Conservation (phyloP, 2,113 vertebrate genomes). For the Indicator indicator region DNA sequence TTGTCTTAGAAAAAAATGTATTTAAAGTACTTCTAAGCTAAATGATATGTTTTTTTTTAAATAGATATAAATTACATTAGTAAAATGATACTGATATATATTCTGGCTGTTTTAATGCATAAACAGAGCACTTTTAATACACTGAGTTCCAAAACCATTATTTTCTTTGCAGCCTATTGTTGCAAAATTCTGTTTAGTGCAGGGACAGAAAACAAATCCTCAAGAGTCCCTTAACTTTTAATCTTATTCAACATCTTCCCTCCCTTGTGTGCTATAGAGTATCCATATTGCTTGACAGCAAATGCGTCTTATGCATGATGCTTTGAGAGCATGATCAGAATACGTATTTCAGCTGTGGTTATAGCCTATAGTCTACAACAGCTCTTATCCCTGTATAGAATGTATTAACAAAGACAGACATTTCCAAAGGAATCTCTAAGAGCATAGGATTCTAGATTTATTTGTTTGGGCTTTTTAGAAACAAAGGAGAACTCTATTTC, state of each 20-base stretch:
- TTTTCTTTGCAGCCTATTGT: background rate
- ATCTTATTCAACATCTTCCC: background rate
- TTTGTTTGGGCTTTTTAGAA: background rate
- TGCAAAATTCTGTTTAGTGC: background rate
- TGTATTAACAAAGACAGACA: background rate
- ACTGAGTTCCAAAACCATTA: background rate
- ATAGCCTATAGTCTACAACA: background rate
- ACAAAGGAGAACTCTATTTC: slow-evolving; percentile 9
- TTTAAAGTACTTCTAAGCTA: background rate
- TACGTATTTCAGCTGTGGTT: background rate
- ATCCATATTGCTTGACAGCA: background rate
- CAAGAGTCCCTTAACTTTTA: background rate
- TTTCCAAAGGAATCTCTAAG: background rate
- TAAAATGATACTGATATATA: background rate
- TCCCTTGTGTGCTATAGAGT: background rate
- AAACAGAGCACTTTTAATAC: background rate
- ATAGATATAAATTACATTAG: background rate
- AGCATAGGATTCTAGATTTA: background rate
- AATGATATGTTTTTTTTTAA: background rate
- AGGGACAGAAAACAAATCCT: background rate
- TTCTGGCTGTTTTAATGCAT: background rate
- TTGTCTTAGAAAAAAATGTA: background rate
- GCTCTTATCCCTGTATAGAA: background rate
- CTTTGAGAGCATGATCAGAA: background rate
- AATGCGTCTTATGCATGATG: background rate